A percentile compares a stretch with the other conserved stretches of the same genome.
Evolutionary conservation across 2,113 vertebrate species (phyloP).

Genomic region (Brienomyrus brachyistius): DNA sequence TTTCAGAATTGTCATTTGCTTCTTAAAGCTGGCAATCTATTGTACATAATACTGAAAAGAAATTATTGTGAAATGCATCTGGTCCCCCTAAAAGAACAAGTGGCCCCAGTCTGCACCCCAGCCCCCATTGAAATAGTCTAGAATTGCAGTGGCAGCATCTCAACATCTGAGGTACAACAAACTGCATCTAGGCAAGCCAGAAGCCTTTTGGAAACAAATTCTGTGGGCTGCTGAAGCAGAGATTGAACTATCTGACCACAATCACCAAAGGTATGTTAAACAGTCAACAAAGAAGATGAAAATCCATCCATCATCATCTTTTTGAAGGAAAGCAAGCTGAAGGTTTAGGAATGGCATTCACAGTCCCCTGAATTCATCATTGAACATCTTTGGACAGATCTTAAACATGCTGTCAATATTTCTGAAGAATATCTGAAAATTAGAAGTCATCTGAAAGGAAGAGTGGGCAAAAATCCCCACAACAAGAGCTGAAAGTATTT

Average conservation of each 20-base stretch:
- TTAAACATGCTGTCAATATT: neutral
- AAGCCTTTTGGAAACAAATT: neutral
- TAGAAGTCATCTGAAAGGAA: neutral
- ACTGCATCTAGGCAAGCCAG: neutral
- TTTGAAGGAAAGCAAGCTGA: neutral
- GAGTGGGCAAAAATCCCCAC: neutral
- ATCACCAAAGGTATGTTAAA: neutral
- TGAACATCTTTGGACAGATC: neutral
- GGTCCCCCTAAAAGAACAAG: too few relatives aligned
- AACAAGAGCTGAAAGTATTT: neutral
- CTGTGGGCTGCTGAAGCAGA: neutral
- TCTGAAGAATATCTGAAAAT: neutral
- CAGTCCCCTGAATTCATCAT: neutral
- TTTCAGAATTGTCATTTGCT: too few relatives aligned
- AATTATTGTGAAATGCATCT: too few relatives aligned
- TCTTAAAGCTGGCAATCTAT: too few relatives aligned
- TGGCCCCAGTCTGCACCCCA: too few relatives aligned
- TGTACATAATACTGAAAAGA: too few relatives aligned
- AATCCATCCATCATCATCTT: neutral
- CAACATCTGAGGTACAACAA: neutral
- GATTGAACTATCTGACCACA: neutral
- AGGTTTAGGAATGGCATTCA: neutral
- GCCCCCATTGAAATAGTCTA: too few relatives aligned
- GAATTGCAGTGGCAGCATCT: too few relatives aligned
- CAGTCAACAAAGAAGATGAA: neutral